A percentile compares a stretch with the other conserved stretches of the same genome.
These are phyloP conservation scores for Percopsis omiscomaycus DNA, from an alignment of 2,797 vertebrate genomes.

Conservation along the genomic window DNA sequence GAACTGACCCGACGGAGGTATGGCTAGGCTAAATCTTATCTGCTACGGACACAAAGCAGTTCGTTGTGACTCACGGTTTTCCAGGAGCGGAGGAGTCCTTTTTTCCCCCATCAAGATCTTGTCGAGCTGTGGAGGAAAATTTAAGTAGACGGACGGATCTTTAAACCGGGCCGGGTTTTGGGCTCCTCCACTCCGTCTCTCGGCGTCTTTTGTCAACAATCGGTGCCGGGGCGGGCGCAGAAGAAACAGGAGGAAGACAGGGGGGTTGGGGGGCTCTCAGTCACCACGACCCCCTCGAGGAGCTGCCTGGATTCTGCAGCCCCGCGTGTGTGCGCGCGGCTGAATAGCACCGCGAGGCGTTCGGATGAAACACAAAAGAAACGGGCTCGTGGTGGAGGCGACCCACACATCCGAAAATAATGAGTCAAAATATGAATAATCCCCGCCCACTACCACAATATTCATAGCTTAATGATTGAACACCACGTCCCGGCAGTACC, in stretches of 20 bases:
- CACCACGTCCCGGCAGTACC: not conserved
- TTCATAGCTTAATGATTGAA: no score
- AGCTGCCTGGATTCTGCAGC: conserved; percentile 64
- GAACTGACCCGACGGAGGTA: conserved; percentile 61
- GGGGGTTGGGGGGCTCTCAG: conserved; percentile 50
- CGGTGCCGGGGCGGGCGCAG: conserved; percentile 69
- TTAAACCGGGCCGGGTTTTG: conserved; percentile 40
- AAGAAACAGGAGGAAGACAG: conserved; percentile 64
- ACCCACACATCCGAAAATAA: conserved; percentile 22
- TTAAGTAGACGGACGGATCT: conserved; percentile 14
- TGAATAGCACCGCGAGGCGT: conserved; percentile 52
- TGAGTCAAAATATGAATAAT: not conserved
- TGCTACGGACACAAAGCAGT: conserved; percentile 72
- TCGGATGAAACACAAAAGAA: conserved; percentile 60
- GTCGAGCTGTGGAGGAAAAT: conserved; percentile 7
- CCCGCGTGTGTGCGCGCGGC: conserved; percentile 61
- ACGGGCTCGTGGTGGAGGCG: conserved; percentile 16
- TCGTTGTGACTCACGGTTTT: conserved; percentile 74
- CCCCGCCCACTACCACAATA: conserved; percentile 7
- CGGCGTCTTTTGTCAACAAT: conserved; percentile 83
- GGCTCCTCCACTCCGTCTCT: conserved; percentile 54
- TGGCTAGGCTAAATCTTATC: conserved; percentile 53
- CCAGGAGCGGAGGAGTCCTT: conserved; percentile 42
- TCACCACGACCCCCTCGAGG: conserved; percentile 64
- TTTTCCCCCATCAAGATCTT: conserved; percentile 8